A percentile compares a stretch with the other conserved stretches of the same genome.
Evolutionary conservation across 2,888 invertebrate genomes (phyloP).

Genomic region (Oligia fasciuncula): DNA sequence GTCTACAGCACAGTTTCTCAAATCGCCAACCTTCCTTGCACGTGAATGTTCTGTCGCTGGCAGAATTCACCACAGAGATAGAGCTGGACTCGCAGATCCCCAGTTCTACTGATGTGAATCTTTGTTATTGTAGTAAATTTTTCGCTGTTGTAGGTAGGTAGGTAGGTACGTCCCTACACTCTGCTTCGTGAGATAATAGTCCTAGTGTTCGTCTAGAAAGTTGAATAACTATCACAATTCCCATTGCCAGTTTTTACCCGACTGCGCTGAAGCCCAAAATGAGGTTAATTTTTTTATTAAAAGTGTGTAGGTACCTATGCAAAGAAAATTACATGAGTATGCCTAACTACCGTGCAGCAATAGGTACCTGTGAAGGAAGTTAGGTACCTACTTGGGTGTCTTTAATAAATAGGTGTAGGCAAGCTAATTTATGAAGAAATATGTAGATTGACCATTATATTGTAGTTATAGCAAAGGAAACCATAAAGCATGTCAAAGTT

Average conservation of each 20-base stretch:
- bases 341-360: background rate
- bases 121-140: background rate
- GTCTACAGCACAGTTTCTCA: background rate
- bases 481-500: slow-evolving; percentile 75
- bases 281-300: background rate
- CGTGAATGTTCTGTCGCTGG: background rate
- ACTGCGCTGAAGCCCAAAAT: background rate
- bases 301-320: too few relatives aligned
- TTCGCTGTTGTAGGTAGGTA: background rate
- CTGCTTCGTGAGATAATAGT: background rate
- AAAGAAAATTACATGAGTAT: background rate
- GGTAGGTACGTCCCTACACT: background rate
- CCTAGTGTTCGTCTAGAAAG: background rate
- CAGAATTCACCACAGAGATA: background rate
- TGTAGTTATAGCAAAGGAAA: slow-evolving; percentile 67
- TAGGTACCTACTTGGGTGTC: slow-evolving; percentile 24
- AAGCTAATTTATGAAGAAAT: slow-evolving; percentile 44
- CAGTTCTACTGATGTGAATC: background rate
- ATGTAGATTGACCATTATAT: slow-evolving; percentile 20
- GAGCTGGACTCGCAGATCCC: background rate
- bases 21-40: background rate
- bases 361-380: background rate
- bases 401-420: slow-evolving; percentile 28
- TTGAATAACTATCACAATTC: background rate
- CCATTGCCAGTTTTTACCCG: background rate